Percentiles rank a stretch among this genome's conserved stretches.
Evolutionary conservation across 2,888 invertebrate genomes (phyloP).

Genomic region (Melitaea athalia): DNA sequence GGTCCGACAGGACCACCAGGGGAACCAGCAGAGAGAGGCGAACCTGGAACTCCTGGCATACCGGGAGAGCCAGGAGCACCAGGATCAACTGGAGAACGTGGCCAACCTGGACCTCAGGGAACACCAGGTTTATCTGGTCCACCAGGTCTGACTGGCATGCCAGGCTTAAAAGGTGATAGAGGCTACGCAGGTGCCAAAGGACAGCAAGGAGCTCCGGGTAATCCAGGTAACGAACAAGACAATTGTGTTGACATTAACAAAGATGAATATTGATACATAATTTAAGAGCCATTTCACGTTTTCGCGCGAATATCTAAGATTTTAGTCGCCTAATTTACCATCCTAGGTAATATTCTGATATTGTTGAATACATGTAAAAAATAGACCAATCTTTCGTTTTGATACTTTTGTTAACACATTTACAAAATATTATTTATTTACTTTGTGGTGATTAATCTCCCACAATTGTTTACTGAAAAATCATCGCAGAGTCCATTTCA

Average conservation of each 20-base stretch:
- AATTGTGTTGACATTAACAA: too few species aligned
- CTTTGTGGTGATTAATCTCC: too few species aligned
- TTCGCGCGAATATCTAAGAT: too few species aligned
- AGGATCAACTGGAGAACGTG: constrained; percentile 89
- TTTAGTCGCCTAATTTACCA: too few species aligned
- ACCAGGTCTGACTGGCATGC: constrained; percentile 85
- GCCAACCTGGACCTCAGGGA: constrained; percentile 87
- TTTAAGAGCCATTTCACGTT: too few species aligned
- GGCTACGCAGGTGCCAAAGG: constrained; percentile 88
- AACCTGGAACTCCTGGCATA: constrained; percentile 87
- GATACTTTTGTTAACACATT: too few species aligned
- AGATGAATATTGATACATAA: neutral
- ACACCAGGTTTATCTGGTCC: constrained; percentile 86
- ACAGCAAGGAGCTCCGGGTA: constrained; percentile 86
- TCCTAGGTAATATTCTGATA: too few species aligned
- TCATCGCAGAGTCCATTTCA: too few species aligned
- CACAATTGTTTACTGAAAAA: too few species aligned
- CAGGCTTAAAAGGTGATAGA: constrained; percentile 88
- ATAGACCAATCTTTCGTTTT: too few species aligned
- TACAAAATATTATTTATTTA: too few species aligned
- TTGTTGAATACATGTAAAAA: too few species aligned
- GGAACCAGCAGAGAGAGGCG: constrained; percentile 91
- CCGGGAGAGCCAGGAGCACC: constrained; percentile 88
- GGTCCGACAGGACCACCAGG: constrained; percentile 90
- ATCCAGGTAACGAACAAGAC: constrained; percentile 66